phyloP scores from a whole-genome alignment of 2,797 vertebrate species.

The Pipistrellus nathusii region DNA sequence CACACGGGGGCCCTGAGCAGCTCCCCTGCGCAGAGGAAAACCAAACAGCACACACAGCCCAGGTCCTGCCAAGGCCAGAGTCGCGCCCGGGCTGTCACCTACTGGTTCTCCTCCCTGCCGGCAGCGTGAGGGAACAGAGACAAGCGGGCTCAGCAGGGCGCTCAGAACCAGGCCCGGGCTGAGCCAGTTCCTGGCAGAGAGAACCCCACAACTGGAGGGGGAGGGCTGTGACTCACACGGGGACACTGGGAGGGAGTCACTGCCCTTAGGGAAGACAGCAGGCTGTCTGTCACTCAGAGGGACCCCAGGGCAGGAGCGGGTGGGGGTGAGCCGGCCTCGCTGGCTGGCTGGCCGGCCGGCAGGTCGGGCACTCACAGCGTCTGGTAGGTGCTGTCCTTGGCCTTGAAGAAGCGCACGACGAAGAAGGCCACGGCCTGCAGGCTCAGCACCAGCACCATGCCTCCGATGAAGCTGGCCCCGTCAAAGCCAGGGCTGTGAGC shows the following conservation, averaged over 20 bases:
- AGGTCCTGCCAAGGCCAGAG: neutral
- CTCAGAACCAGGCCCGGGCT: conserved; percentile 22
- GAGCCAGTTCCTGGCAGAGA: neutral
- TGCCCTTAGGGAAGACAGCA: neutral
- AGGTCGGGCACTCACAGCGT: conserved; percentile 91
- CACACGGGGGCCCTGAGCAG: neutral
- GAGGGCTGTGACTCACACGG: accelerated
- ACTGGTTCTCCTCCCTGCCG: conserved; percentile 89
- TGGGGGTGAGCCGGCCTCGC: neutral
- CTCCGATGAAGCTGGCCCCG: conserved; percentile 95
- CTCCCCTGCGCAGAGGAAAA: conserved; percentile 48
- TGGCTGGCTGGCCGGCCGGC: neutral
- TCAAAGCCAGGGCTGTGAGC: conserved; percentile 87
- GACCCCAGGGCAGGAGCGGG: neutral
- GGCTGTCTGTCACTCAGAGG: neutral
- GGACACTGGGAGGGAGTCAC: accelerated
- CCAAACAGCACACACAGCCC: conserved; percentile 47
- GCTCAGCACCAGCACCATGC: conserved; percentile 93
- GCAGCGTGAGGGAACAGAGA: conserved; percentile 85
- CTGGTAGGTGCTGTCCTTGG: conserved; percentile 96
- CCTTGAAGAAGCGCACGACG: conserved; percentile 93
- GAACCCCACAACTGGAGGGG: neutral
- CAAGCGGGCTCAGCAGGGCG: neutral
- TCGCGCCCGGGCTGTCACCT: conserved; percentile 77
- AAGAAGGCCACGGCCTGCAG: conserved; percentile 93